A percentile compares a stretch with the other conserved stretches of the same genome.
Evolutionary conservation across 2,113 vertebrate species (phyloP).

Genomic region (Labeo catla): DNA sequence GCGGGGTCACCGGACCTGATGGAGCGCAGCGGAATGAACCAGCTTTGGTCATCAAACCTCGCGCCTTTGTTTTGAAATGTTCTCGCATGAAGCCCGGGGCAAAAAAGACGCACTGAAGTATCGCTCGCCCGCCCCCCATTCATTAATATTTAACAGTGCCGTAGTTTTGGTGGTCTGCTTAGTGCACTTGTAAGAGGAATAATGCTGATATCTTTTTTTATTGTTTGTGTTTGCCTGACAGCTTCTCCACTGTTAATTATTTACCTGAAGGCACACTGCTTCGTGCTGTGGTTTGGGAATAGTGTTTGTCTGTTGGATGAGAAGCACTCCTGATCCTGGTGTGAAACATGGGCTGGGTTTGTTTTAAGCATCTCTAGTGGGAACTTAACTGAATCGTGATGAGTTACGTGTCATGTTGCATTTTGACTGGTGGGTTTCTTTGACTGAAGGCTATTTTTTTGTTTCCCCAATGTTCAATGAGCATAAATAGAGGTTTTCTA

Average conservation of each 20-base stretch:
- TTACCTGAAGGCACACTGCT: neutral
- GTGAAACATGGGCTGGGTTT: neutral
- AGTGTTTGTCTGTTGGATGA: neutral
- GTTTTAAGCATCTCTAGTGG: constrained; percentile 3
- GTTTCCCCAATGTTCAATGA: neutral
- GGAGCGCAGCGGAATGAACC: neutral
- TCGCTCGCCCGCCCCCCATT: neutral
- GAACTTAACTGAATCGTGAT: neutral
- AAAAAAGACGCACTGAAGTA: constrained; percentile 30
- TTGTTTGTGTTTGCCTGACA: neutral
- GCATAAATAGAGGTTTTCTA: neutral
- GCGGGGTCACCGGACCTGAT: constrained; percentile 14
- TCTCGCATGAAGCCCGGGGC: neutral
- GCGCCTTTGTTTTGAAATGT: constrained; percentile 25
- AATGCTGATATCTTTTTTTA: neutral
- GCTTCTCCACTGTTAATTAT: neutral
- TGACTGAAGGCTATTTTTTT: neutral
- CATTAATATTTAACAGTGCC: constrained; percentile 47
- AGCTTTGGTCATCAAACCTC: neutral
- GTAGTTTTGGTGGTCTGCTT: constrained; percentile 29
- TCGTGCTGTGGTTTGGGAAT: constrained; percentile 18
- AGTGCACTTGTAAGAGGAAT: neutral
- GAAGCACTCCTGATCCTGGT: constrained; percentile 1
- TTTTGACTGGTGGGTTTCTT: neutral
- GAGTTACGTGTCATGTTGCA: neutral